Evolutionary conservation across 1,140 invertebrate genomes (phyloP), one percentile per base, ranked within the genome.

Genomic region (Apis cerana): DNA sequence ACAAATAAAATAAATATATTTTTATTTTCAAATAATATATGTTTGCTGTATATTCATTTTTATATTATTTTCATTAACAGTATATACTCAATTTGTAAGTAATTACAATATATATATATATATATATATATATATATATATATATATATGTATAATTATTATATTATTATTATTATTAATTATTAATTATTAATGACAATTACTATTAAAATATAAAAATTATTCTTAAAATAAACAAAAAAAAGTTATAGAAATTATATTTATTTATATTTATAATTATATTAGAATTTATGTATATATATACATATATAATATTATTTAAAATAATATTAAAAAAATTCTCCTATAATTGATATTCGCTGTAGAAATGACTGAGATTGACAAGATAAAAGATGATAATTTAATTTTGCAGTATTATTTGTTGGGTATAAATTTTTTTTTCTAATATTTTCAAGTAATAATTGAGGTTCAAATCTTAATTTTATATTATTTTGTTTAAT

Each of bases 291-390:
- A 54, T 52, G 12, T 52, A 12, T 52, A 13, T 54, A 33, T 62
- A 33, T 33, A 33, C 3, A 33, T 33, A 33, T 33, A 33, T 33
- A 33, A 33, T 33, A 33, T 27, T 59, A n/a, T 48, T 48, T 43
- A 11, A 81, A 64, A 59, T 23, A 61, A 33, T 33, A 64, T 87
- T 89, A 94, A 89, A 95, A 95, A 92, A 95, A 95, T 95, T 97
- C 96, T 21, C 97, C 97, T 64, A 96, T 95, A 68, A 97, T 93
- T n/a, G 96, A 96, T 92, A 97, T 95, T 82, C 96, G 95, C 93
- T 96, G 95, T 67, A 96, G 92, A 91, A 97, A 97, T 65, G 96
- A 95, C 78, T 96, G 96, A 43, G 96, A 95, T 69, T 96, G 95
- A 88, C 96, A 97, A 50, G 95, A 94, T 50, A 97, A 88, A 11